A percentile compares a stretch with the other conserved stretches of the same genome.
These are phyloP conservation scores for Sandelia bainsii DNA, from an alignment of 2,797 vertebrate genomes.

Conservation along the genomic window DNA sequence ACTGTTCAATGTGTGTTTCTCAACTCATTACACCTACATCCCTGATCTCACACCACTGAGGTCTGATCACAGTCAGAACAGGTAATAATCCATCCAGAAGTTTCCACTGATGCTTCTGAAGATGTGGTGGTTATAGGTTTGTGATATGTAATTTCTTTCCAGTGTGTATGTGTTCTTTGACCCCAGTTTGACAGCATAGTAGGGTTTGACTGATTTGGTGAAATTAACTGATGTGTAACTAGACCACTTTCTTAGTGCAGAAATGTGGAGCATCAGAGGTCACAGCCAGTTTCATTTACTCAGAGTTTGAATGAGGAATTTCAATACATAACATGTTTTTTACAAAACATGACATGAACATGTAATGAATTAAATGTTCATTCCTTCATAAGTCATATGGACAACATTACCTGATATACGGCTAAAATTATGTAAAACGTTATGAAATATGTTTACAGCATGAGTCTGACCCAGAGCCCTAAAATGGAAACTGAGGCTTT, in stretches of 20 bases:
- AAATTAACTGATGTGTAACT: neutral
- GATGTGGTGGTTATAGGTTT: neutral
- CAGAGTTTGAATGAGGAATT: neutral
- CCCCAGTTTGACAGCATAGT: neutral
- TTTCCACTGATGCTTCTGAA: neutral
- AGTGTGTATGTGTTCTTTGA: neutral
- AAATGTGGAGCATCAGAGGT: neutral
- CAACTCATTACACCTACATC: neutral
- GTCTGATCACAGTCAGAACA: neutral
- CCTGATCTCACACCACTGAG: neutral
- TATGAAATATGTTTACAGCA: conserved; percentile 15
- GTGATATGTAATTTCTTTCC: neutral
- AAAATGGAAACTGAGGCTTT: conserved; percentile 3
- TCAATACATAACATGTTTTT: neutral
- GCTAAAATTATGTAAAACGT: neutral
- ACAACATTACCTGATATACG: neutral
- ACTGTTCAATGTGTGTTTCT: neutral
- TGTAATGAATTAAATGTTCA: neutral
- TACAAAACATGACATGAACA: neutral
- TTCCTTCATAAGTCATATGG: neutral
- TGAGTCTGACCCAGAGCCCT: neutral
- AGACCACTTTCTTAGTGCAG: neutral
- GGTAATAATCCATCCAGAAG: too few relatives aligned
- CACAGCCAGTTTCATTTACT: neutral
- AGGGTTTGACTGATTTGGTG: too few relatives aligned